phyloP scores from a whole-genome alignment of 2,113 vertebrate species.

The Zosterops pallidus region DNA sequence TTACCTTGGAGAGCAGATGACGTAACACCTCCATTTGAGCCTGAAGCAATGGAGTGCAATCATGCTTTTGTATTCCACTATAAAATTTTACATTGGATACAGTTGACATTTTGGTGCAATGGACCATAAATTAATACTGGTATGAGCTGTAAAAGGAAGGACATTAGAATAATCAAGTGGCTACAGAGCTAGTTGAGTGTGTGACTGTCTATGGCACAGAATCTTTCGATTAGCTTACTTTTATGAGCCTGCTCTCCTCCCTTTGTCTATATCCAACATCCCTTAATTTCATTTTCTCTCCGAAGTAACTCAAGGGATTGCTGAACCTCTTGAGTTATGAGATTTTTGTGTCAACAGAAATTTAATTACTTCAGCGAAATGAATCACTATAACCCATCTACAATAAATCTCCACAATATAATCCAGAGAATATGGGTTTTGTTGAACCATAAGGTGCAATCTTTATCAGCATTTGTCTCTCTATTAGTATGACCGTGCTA shows the following conservation, averaged over 20 bases:
- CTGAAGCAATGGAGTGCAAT: neutral
- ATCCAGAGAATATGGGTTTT: neutral
- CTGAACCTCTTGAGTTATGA: constrained; percentile 44
- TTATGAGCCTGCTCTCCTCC: constrained; percentile 27
- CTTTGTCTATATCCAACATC: constrained; percentile 22
- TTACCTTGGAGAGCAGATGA: neutral
- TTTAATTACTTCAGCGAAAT: constrained; percentile 51
- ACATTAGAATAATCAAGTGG: constrained; percentile 42
- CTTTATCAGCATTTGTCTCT: neutral
- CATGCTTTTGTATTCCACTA: neutral
- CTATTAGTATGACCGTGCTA: neutral
- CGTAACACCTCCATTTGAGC: neutral
- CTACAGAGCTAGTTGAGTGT: neutral
- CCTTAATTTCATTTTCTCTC: constrained; percentile 58
- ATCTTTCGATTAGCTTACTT: constrained; percentile 33
- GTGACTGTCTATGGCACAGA: neutral
- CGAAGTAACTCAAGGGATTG: constrained; percentile 16
- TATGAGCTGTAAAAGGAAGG: constrained; percentile 30
- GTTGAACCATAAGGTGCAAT: neutral
- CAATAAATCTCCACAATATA: constrained; percentile 19
- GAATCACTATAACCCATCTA: neutral
- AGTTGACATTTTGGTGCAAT: constrained; percentile 35
- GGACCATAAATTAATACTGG: constrained; percentile 34
- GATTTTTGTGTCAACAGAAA: constrained; percentile 59
- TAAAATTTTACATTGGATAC: constrained; percentile 31